Evolutionary conservation across 2,888 invertebrate species (phyloP).

Genomic region (Brachylomia viminalis): DNA sequence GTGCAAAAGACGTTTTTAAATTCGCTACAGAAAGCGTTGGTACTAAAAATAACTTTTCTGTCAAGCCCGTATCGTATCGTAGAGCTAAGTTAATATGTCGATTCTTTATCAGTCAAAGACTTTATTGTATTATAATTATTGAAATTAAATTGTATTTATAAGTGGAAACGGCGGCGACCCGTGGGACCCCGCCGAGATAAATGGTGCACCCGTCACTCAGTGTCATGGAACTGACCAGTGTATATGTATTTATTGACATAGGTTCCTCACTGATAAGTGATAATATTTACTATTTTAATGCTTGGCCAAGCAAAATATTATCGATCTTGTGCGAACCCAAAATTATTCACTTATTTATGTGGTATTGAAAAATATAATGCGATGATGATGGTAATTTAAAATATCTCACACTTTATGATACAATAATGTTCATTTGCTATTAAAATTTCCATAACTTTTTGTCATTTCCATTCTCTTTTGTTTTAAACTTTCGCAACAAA

Average conservation of each 20-base stretch:
- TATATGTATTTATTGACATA: constrained; percentile 77
- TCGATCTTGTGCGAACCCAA: constrained; percentile 13
- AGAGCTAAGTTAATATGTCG: constrained; percentile 51
- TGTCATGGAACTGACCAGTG: constrained; percentile 87
- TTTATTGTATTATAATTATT: constrained; percentile 86
- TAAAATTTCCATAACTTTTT: background rate
- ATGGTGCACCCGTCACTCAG: constrained; percentile 76
- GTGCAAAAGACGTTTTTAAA: background rate
- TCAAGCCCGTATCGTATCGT: constrained; percentile 65
- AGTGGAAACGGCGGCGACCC: constrained; percentile 81
- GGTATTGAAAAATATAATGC: background rate
- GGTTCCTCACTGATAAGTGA: constrained; percentile 73
- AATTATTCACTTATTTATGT: background rate
- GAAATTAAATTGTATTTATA: constrained; percentile 89
- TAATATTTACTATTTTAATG: constrained; percentile 46
- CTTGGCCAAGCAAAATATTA: constrained; percentile 10
- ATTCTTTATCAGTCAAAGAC: constrained; percentile 87
- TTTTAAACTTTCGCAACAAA: constrained; percentile 13
- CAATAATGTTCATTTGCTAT: background rate
- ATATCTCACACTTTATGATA: background rate
- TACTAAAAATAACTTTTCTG: constrained; percentile 51
- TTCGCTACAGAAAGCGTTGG: background rate
- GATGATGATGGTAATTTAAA: background rate
- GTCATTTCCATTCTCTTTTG: background rate
- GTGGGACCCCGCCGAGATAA: constrained; percentile 80